Evolutionary conservation across 64 coral and sea anemone genomes (phyloP).

Genomic region (Platygyra sinensis): DNA sequence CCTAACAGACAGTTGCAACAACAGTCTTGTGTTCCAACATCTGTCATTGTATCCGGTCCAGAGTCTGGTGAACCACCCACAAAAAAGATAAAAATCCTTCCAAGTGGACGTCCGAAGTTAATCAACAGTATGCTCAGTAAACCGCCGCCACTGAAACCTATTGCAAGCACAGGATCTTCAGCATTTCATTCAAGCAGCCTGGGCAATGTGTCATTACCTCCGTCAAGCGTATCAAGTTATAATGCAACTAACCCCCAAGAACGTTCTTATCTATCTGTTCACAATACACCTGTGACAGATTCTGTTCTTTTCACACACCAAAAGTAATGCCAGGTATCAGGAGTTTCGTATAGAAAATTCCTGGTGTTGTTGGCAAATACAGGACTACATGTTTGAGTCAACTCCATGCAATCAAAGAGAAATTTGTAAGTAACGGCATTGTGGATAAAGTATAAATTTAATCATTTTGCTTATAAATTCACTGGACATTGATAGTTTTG

Average conservation of each 20-base stretch:
- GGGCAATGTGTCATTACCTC: neutral
- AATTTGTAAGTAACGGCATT: neutral
- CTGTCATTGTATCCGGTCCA: conserved; percentile 88
- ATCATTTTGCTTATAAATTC: too few relatives aligned
- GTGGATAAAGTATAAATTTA: too few relatives aligned
- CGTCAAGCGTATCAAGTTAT: neutral
- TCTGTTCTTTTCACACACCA: conserved; percentile 23
- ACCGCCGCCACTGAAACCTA: conserved; percentile 86
- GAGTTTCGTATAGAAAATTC: neutral
- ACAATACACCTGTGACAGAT: neutral
- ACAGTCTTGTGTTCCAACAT: conserved; percentile 90
- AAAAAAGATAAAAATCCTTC: conserved; percentile 73
- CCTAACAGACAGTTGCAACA: conserved; percentile 26
- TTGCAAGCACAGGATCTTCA: conserved; percentile 21
- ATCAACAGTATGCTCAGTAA: conserved; percentile 66
- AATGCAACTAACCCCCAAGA: conserved; percentile 2
- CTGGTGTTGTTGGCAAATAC: neutral
- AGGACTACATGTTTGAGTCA: neutral
- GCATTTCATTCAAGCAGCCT: conserved; percentile 45
- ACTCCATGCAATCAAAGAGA: neutral
- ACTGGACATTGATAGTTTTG: too few relatives aligned
- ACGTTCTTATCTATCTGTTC: conserved; percentile 37
- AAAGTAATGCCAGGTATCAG: neutral
- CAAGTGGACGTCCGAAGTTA: conserved; percentile 53
- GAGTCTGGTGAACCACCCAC: conserved; percentile 69